Conservation (phyloP, 2,797 vertebrate species). For the Gobio occitaniae region DNA sequence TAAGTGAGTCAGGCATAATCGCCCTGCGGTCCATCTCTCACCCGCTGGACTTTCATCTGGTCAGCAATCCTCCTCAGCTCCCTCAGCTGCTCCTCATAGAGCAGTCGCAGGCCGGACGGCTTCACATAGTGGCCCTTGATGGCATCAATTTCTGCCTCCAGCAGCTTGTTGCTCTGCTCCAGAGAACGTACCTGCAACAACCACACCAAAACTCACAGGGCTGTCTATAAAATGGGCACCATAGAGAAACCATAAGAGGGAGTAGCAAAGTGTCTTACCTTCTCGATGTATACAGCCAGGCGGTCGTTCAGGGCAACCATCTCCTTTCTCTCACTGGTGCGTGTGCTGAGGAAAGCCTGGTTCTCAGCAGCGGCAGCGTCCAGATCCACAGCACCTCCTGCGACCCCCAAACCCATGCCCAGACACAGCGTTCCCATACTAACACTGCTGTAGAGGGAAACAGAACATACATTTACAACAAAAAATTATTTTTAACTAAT, state of each 20-base stretch:
- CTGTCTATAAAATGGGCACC: neutral
- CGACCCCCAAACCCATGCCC: constrained; percentile 64
- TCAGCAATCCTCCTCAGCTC: constrained; percentile 74
- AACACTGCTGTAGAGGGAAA: constrained; percentile 60
- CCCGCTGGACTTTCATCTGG: constrained; percentile 75
- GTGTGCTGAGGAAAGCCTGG: constrained; percentile 71
- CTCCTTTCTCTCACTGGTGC: constrained; percentile 76
- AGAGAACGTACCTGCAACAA: constrained; percentile 73
- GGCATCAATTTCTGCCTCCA: constrained; percentile 72
- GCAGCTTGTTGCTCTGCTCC: constrained; percentile 73
- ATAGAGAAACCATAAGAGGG: neutral
- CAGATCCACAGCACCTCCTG: constrained; percentile 68
- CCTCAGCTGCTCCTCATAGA: constrained; percentile 76
- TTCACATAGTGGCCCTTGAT: constrained; percentile 67
- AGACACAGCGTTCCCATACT: constrained; percentile 73
- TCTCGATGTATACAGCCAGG: constrained; percentile 78
- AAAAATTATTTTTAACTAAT: neutral
- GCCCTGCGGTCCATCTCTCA: constrained; percentile 56
- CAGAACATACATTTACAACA: neutral
- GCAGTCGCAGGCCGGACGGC: constrained; percentile 71
- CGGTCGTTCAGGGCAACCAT: constrained; percentile 81
- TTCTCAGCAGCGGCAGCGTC: constrained; percentile 78
- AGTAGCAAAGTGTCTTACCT: constrained; percentile 65
- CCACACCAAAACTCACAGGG: neutral
- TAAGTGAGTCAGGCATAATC: neutral